These are phyloP conservation scores for Argyra leucocephala DNA, from an alignment of 2,888 invertebrate genomes.

Conservation along the genomic window DNA sequence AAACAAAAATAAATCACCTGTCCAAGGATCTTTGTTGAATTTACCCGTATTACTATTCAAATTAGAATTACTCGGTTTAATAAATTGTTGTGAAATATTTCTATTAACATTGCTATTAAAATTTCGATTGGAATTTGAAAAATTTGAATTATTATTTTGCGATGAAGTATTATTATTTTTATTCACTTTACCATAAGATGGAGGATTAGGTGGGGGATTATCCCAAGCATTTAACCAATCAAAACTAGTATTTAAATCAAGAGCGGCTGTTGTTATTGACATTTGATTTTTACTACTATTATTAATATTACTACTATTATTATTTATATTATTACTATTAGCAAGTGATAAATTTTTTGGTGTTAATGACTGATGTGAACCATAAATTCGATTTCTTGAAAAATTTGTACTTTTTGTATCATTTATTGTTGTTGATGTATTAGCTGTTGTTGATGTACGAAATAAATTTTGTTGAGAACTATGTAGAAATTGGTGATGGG, in stretches of 20 bases:
- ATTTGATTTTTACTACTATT: conserved; percentile 16
- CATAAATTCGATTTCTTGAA: conserved; percentile 24
- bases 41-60: conserved; percentile 16
- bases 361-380: conserved; percentile 26
- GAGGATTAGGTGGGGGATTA: conserved; percentile 23
- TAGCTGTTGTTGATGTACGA: conserved; percentile 18
- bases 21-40: conserved; percentile 26
- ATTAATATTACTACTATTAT: conserved; percentile 7
- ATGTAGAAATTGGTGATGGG: conserved; percentile 25
- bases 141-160: background rate
- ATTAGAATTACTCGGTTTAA: conserved; percentile 11
- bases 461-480: conserved; percentile 27
- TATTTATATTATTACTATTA: conserved; percentile 20
- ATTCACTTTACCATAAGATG: conserved; percentile 15
- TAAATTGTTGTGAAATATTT: conserved; percentile 7
- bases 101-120: background rate
- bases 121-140: conserved; percentile 11
- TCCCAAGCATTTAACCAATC: conserved; percentile 27
- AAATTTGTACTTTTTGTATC: conserved; percentile 21
- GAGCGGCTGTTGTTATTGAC: conserved; percentile 7
- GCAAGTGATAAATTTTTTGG: conserved; percentile 22
- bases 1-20: conserved; percentile 37
- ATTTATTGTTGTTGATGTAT: conserved; percentile 15
- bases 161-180: conserved; percentile 8
- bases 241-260: conserved; percentile 20